These are phyloP conservation scores for Oeneis ivallda DNA, from an alignment of 2,888 invertebrate genomes.

Conservation along the genomic window DNA sequence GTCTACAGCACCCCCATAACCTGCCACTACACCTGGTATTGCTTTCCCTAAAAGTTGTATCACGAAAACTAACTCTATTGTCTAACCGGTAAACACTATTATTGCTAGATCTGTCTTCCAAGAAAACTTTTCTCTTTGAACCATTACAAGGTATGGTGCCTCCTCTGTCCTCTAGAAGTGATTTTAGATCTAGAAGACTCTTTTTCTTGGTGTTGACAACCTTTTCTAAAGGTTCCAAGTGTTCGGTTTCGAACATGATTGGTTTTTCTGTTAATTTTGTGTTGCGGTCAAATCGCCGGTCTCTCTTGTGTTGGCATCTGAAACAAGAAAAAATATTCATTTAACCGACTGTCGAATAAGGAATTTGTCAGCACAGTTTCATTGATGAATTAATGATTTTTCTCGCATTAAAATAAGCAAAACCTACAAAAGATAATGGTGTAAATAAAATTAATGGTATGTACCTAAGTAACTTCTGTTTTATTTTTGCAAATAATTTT, in stretches of 20 bases:
- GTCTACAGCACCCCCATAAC: conserved; percentile 62
- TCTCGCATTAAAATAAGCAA: too few species aligned
- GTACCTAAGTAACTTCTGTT: too few species aligned
- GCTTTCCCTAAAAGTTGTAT: conserved; percentile 46
- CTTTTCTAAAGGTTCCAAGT: conserved; percentile 59
- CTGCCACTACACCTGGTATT: conserved; percentile 57
- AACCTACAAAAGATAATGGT: too few species aligned
- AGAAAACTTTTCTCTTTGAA: conserved; percentile 43
- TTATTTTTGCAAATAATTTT: too few species aligned
- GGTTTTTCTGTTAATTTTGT: conserved; percentile 45
- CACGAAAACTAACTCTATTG: conserved; percentile 58
- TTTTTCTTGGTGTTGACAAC: conserved; percentile 60
- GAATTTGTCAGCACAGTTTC: too few species aligned
- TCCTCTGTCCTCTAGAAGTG: conserved; percentile 75
- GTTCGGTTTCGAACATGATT: conserved; percentile 53
- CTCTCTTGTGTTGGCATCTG: conserved; percentile 74
- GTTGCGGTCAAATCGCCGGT: conserved; percentile 64
- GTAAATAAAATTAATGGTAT: too few species aligned
- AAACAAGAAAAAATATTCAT: conserved; percentile 52
- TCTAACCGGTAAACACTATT: conserved; percentile 57
- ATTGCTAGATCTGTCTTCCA: conserved; percentile 56
- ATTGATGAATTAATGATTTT: too few species aligned
- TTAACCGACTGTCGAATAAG: background rate
- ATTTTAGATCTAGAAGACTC: conserved; percentile 70
- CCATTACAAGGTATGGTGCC: conserved; percentile 47